These are phyloP conservation scores for Pseudomugil tenellus DNA, from an alignment of 2,797 vertebrate genomes.

Conservation along the genomic window DNA sequence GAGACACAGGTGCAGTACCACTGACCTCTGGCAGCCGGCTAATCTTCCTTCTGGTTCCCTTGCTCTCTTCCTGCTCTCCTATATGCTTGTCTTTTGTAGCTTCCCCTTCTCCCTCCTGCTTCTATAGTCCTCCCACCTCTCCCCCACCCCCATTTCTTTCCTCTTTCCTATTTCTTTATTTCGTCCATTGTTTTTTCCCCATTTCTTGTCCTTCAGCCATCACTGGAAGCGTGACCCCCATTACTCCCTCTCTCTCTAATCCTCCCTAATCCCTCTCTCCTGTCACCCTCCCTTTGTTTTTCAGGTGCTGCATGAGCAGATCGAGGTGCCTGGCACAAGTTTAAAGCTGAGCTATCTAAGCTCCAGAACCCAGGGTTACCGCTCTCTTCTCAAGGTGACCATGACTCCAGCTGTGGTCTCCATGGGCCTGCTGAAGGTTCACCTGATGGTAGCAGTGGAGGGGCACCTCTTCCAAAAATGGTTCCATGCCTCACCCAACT, in stretches of 20 bases:
- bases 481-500: slow-evolving; percentile 95
- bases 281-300: slow-evolving; percentile 72
- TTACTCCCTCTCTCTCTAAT: slow-evolving; percentile 73
- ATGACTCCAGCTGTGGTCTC: slow-evolving; percentile 97
- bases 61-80: slow-evolving; percentile 60
- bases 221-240: slow-evolving; percentile 79
- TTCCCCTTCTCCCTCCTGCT: slow-evolving; percentile 48
- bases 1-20: slow-evolving; percentile 93
- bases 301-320: slow-evolving; percentile 97
- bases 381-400: slow-evolving; percentile 94
- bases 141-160: slow-evolving; percentile 30
- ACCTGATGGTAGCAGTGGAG: slow-evolving; percentile 98
- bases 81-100: slow-evolving; percentile 61
- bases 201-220: slow-evolving; percentile 78
- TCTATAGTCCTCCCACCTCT: slow-evolving; percentile 45
- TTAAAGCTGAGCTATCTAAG: slow-evolving; percentile 96
- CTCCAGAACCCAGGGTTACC: slow-evolving; percentile 94
- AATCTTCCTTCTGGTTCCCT: slow-evolving; percentile 75
- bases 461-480: slow-evolving; percentile 98
- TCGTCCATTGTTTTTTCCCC: slow-evolving; percentile 69
- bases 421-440: slow-evolving; percentile 95
- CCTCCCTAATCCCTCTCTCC: slow-evolving; percentile 69
- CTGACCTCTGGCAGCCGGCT: slow-evolving; percentile 77
- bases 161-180: slow-evolving; percentile 69
- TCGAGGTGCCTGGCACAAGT: slow-evolving; percentile 91